Conservation (phyloP, 2,797 vertebrate genomes). For the Poecilia wingei region DNA sequence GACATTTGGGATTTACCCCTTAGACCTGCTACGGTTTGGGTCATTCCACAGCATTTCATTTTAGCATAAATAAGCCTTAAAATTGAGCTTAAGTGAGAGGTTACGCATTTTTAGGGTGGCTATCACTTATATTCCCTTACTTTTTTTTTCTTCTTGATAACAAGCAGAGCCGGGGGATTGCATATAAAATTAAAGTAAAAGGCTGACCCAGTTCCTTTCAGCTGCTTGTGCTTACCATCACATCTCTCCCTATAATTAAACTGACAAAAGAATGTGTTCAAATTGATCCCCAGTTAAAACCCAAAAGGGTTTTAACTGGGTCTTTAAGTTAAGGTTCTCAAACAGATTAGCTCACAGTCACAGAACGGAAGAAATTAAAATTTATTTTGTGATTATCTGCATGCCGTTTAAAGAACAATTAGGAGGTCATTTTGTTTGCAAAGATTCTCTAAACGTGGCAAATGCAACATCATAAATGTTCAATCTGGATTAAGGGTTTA, state of each 20-base stretch:
- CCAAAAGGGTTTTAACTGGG: background rate
- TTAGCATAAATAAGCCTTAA: background rate
- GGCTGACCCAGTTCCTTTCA: constrained; percentile 1
- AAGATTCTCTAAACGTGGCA: background rate
- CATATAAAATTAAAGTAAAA: background rate
- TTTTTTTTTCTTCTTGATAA: background rate
- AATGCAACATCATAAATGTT: background rate
- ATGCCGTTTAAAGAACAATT: constrained; percentile 1
- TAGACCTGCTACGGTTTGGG: background rate
- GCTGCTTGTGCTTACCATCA: background rate
- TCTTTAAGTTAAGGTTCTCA: constrained; percentile 4
- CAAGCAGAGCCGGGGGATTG: background rate
- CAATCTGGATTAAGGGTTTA: background rate
- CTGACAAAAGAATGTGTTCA: constrained; percentile 1
- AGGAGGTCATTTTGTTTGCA: background rate
- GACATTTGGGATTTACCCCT: background rate
- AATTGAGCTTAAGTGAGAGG: background rate
- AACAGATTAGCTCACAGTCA: background rate
- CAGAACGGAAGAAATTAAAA: background rate
- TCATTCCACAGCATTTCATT: background rate
- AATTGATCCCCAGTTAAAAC: constrained; percentile 4
- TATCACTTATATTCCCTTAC: background rate
- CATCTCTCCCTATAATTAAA: constrained; percentile 17
- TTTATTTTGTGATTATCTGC: constrained; percentile 14
- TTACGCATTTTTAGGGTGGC: background rate